Base-by-base conservation (phyloP, 2,113 vertebrate species). In the Pyxicephalus adspersus region DNA sequence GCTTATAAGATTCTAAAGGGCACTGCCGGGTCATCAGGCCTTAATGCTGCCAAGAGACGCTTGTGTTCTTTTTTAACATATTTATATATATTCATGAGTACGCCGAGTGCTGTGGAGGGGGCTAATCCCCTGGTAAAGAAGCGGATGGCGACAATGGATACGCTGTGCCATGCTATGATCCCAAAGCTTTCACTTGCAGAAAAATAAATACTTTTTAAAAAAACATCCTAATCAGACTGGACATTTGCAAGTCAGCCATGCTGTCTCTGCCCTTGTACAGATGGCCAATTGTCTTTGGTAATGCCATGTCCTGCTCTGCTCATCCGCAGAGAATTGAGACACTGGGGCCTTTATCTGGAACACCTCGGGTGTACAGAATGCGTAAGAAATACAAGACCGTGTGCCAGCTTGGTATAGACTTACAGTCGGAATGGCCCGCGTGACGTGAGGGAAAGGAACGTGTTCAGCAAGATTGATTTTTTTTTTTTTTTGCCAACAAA, bases 1-100 rank as follows among this genome's bases (percentile, higher is more conserved):
- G 86, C 86, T 89, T 89, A 88, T 76, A 80, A 88, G 84, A 80
- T 87, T 88, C 84, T 74, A 63, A 64, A 80, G 71, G 64, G 83
- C 79, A 89, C 81, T 88, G 86, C 85, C 89, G 86, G 88, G 87
- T 87, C 89, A 90, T 45, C 84, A 71, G 82, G 74, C 80, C 11
- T 58, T 67, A 89, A 90, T 63, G 85, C 83, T 71, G 83, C 73
- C 85, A 85, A 80, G 87, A 87, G 84, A 89, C 88, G 89, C 52
- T 86, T 86, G 84, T 85, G 85, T 84, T 83, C 86, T 85, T 83
- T 84, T 83, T 7, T 45, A 5, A 1, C 11, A 0, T 55, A 25
- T 85, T 84, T 84, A 84, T 7, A 0, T 84, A 84, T 7, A 0
- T 60, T 28, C 19, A 13, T 18, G 17, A 86, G 72, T 82, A 70